Base-by-base conservation (phyloP, 2,888 invertebrate species). In the Gymnosoma rotundatum region DNA sequence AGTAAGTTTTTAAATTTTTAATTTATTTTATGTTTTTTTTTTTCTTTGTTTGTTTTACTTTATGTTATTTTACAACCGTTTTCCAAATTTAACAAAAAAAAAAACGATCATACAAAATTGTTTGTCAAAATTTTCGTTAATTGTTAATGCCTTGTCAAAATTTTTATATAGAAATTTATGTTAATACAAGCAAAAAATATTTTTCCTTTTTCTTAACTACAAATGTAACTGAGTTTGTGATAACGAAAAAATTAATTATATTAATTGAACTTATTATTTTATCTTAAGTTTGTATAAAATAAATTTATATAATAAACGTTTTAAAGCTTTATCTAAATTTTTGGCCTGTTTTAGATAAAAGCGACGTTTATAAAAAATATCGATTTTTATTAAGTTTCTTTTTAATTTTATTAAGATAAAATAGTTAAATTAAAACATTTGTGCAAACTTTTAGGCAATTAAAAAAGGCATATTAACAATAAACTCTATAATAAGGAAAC, bases 171-270 rank as follows among this genome's bases (percentile, higher is more conserved):
- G 83, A 70, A 80, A 64, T 74, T 83, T 83, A 64, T 76, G 78
- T 79, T 83, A 85, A 25, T 25, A 2, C 4, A 85, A 78, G 16
- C 79, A 32, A 72, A 75, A 83, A 75, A 72, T 16, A 86, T 87
- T 90, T 86, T 89, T 89, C 7, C 88, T 88, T 88, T 89, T 89
- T 88, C 89, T 67, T 61, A 21, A 25, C 90, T 89, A 92, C 91
- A 90, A 89, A 91, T 91, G 92, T 92, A 92, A 92, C 92, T 92
- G 92, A 92, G 91, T 91, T 92, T 92, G 92, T 92, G 92, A 92
- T 92, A 92, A 88, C 88, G 10, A 75, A 76, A 78, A 78, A 79
- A 80, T 54, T 52, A 66, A 78, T 58, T 81, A 69, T 48, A 70
- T 72, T 21, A 50, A 85, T 86, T 83, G 82, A 78, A 78, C 56